phyloP scores from a whole-genome alignment of 2,888 invertebrate genomes.

The Ophion ventricosus region DNA sequence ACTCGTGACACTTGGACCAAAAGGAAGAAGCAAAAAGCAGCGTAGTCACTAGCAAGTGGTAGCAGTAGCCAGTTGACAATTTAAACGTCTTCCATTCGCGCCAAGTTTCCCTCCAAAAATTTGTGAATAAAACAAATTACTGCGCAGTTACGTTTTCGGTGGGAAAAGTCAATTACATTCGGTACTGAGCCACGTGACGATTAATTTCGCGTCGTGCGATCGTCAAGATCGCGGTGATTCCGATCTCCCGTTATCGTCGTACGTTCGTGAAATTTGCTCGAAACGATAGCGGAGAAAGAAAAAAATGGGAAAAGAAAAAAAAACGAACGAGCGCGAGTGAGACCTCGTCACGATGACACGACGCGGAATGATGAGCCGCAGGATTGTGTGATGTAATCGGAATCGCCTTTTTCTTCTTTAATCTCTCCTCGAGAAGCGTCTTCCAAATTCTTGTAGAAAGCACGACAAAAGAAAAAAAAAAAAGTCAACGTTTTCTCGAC shows the following conservation, averaged over 20 bases:
- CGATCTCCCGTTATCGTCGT: no score
- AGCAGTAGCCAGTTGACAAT: slow-evolving; percentile 46
- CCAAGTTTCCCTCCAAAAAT: neutral
- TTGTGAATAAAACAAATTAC: neutral
- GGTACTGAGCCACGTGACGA: neutral
- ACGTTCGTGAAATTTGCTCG: neutral
- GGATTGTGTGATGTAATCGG: slow-evolving; percentile 46
- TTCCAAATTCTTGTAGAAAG: slow-evolving; percentile 12
- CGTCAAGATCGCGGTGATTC: no score
- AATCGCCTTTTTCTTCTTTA: neutral
- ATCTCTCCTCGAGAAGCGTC: slow-evolving; percentile 29
- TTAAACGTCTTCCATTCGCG: slow-evolving; percentile 12
- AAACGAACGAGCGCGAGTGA: neutral
- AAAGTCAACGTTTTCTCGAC: neutral
- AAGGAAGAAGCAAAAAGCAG: slow-evolving; percentile 43
- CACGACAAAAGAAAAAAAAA: neutral
- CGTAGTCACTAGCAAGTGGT: slow-evolving; percentile 49
- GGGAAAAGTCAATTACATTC: neutral
- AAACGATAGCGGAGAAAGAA: neutral
- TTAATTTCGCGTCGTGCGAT: no score
- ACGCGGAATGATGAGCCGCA: neutral
- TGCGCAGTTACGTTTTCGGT: neutral
- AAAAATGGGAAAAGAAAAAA: slow-evolving; percentile 17
- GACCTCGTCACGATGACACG: slow-evolving; percentile 15
- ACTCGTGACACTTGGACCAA: slow-evolving; percentile 50